Percentiles rank a stretch among this genome's conserved stretches.
Evolutionary conservation across 2,113 vertebrate genomes (phyloP).

Genomic region (Jaculus jaculus): DNA sequence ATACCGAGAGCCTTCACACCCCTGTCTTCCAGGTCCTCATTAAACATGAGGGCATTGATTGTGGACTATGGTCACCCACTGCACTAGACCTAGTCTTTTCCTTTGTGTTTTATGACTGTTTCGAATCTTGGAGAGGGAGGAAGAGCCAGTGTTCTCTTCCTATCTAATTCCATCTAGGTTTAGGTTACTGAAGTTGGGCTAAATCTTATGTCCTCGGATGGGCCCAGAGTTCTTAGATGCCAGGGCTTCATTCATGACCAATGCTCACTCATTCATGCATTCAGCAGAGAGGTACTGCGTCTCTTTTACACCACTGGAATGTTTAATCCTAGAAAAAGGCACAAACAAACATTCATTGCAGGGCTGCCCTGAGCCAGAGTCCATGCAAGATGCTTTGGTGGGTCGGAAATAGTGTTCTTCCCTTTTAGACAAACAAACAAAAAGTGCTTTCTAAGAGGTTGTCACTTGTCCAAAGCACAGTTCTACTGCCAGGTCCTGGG

Average conservation of each 20-base stretch:
- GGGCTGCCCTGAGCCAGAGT: not conserved
- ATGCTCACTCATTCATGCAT: not conserved
- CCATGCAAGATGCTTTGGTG: not conserved
- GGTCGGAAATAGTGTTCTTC: not conserved
- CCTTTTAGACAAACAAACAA: not conserved
- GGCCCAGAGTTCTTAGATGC: not conserved
- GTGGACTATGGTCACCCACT: not conserved
- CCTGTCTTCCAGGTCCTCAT: not conserved
- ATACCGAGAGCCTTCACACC: not conserved
- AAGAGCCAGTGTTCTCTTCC: not conserved
- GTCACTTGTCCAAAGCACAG: not conserved
- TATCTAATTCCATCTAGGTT: no score
- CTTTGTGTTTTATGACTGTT: not conserved
- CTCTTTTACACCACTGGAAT: accelerated
- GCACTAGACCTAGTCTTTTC: not conserved
- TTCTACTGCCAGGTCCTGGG: accelerated
- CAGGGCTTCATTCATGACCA: not conserved
- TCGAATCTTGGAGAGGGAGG: not conserved
- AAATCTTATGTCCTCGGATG: not conserved
- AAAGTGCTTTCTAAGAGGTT: not conserved
- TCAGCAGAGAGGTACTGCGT: not conserved
- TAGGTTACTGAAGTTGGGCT: not conserved
- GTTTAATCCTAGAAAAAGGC: not conserved
- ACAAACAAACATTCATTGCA: not conserved
- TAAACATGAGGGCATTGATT: not conserved